Conservation (phyloP, 1,140 invertebrate genomes). For the Vanessa tameamea region DNA sequence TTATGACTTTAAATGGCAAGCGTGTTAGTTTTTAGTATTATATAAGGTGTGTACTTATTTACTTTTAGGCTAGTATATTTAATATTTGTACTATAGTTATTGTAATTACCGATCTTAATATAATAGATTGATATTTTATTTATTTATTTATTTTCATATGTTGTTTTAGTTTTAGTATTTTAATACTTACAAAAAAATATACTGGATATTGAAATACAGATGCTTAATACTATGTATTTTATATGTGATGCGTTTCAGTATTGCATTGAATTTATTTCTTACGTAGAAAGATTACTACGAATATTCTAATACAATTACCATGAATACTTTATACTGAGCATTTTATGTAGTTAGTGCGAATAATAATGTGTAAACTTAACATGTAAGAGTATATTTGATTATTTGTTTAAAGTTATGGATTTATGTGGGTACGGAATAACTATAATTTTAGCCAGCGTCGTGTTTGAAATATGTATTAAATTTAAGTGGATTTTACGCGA, state of each 20-base stretch:
- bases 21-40: background rate
- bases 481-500: background rate
- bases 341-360: no score
- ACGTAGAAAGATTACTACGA: no score
- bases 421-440: no score
- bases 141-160: background rate
- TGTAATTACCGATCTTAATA: background rate
- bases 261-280: no score
- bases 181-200: background rate
- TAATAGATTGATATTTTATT: background rate
- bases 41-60: background rate
- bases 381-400: background rate
- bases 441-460: no score
- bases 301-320: no score
- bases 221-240: background rate
- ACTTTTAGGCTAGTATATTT: conserved; percentile 1
- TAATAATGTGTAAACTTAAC: background rate
- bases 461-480: background rate
- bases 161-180: no score
- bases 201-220: background rate
- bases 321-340: no score
- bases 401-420: no score
- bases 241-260: no score
- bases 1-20: background rate
- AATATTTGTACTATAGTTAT: background rate